Conservation (phyloP, 1,140 invertebrate species). For the Scaptomyza graminum region DNA sequence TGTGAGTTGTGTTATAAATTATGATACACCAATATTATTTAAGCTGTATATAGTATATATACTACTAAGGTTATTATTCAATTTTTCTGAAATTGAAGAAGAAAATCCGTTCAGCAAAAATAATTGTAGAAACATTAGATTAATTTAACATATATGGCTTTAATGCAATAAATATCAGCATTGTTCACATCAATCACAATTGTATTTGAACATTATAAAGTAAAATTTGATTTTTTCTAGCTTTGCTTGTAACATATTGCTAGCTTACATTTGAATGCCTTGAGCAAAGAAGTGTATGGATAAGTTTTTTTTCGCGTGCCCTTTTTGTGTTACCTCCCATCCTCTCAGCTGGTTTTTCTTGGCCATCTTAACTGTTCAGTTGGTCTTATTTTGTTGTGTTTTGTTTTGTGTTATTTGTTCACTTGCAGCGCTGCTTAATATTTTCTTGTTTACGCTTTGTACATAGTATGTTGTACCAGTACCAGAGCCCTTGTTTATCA, state of each 20-base stretch:
- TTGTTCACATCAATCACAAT: too few relatives aligned
- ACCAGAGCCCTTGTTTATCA: constrained; percentile 64
- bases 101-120: too few relatives aligned
- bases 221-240: background rate
- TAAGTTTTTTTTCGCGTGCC: constrained; percentile 24
- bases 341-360: constrained; percentile 4
- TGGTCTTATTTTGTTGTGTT: constrained; percentile 8
- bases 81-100: too few relatives aligned
- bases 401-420: constrained; percentile 7
- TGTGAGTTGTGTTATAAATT: too few relatives aligned
- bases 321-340: constrained; percentile 22
- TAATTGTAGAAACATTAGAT: too few relatives aligned
- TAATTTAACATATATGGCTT: too few relatives aligned
- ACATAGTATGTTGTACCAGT: background rate
- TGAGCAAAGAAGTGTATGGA: background rate
- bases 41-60: too few relatives aligned
- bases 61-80: too few relatives aligned
- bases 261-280: background rate
- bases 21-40: too few relatives aligned
- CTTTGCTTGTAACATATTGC: background rate
- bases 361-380: background rate
- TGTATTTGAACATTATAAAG: background rate
- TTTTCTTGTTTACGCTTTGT: constrained; percentile 79
- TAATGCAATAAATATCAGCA: too few relatives aligned
- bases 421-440: constrained; percentile 67